phyloP scores from a whole-genome alignment of 2,888 invertebrate species.

The Stomorhina lunata region DNA sequence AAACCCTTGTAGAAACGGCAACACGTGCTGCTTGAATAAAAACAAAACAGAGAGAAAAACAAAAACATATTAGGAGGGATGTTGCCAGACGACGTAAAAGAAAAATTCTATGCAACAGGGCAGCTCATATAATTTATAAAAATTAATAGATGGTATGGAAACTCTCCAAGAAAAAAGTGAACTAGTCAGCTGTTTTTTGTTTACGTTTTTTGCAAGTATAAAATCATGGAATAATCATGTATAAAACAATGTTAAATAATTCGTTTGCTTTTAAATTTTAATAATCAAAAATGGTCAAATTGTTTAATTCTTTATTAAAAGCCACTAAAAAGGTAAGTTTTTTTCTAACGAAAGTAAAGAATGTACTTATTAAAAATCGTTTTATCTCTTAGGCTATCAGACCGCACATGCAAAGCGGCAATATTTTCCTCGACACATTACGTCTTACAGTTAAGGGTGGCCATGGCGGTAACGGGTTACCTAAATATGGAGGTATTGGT shows the following conservation, averaged over 20 bases:
- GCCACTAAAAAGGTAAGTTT: constrained; percentile 72
- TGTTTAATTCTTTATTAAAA: constrained; percentile 74
- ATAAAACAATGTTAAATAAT: neutral
- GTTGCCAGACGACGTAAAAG: neutral
- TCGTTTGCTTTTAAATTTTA: constrained; percentile 25
- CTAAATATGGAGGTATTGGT: constrained; percentile 92
- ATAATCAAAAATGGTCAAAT: constrained; percentile 74
- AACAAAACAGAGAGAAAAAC: constrained; percentile 13
- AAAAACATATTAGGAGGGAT: neutral
- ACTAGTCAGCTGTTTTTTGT: constrained; percentile 59
- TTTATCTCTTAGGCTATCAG: constrained; percentile 68
- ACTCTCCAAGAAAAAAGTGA: neutral
- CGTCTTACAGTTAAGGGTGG: constrained; percentile 91
- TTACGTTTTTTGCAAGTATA: neutral
- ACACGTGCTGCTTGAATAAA: constrained; percentile 55
- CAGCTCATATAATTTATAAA: neutral
- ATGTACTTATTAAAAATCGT: neutral
- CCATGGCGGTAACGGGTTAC: constrained; percentile 86
- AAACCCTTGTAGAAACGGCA: neutral
- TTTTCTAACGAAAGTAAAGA: neutral
- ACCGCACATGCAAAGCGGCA: constrained; percentile 74
- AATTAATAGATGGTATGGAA: neutral
- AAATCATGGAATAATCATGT: too few species aligned
- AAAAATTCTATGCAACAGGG: neutral
- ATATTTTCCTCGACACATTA: constrained; percentile 88